phyloP scores from a whole-genome alignment of 2,888 invertebrate genomes.

The Leucoptera coffeella region DNA sequence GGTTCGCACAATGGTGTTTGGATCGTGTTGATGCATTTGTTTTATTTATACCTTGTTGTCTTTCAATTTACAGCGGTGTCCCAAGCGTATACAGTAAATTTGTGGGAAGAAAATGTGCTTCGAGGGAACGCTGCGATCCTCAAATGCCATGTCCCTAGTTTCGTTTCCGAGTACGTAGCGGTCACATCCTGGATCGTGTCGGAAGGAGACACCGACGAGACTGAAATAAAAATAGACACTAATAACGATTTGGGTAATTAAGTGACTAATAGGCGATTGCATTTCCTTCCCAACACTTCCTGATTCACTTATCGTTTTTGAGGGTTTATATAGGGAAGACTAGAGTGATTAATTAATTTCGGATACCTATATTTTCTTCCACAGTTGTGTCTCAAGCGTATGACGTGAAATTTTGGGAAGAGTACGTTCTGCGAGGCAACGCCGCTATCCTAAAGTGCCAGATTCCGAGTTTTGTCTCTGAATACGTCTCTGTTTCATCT shows the following conservation, averaged over 20 bases:
- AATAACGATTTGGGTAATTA: constrained; percentile 31
- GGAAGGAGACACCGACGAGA: constrained; percentile 45
- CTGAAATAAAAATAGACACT: constrained; percentile 42
- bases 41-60: constrained; percentile 7
- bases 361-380: constrained; percentile 10
- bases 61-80: constrained; percentile 69
- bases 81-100: constrained; percentile 81
- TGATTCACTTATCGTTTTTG: constrained; percentile 1
- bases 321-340: too few relatives aligned
- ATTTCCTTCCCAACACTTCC: background rate
- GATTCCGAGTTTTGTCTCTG: constrained; percentile 88
- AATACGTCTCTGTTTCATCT: constrained; percentile 79
- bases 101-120: constrained; percentile 89
- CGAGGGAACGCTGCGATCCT: constrained; percentile 85
- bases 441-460: constrained; percentile 88
- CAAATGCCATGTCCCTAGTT: constrained; percentile 90
- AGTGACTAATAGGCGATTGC: constrained; percentile 1
- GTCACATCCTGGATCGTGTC: constrained; percentile 83
- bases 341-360: too few relatives aligned
- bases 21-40: too few relatives aligned
- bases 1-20: too few relatives aligned
- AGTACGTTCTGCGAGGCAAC: constrained; percentile 85
- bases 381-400: constrained; percentile 87
- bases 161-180: constrained; percentile 84
- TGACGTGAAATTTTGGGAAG: constrained; percentile 87